phyloP scores from a whole-genome alignment of 2,797 vertebrate species.

The Ciconia nigra region DNA sequence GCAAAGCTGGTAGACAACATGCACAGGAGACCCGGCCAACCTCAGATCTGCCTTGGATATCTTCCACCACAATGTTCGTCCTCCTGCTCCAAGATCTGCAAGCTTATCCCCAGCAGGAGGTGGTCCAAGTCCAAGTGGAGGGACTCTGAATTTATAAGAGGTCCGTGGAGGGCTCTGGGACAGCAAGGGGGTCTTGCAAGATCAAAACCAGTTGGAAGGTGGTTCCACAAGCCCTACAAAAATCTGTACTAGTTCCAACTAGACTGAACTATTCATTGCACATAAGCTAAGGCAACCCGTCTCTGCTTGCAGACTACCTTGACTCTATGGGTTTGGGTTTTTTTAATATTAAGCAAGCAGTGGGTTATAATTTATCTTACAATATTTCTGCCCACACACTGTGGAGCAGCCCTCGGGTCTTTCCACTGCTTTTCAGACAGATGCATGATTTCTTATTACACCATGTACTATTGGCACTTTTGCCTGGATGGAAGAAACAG shows the following conservation, averaged over 20 bases:
- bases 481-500: background rate
- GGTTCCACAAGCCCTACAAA: background rate
- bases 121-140: background rate
- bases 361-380: background rate
- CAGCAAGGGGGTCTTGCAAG: background rate
- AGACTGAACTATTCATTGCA: background rate
- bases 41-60: background rate
- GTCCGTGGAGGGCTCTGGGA: background rate
- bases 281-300: background rate
- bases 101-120: background rate
- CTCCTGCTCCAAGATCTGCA: background rate
- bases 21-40: background rate
- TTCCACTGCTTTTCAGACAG: background rate
- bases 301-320: background rate
- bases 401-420: background rate
- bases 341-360: background rate
- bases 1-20: background rate
- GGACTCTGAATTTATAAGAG: background rate
- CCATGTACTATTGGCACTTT: background rate
- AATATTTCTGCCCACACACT: background rate
- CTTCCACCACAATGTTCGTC: background rate
- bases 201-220: background rate
- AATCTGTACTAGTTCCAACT: background rate
- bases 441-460: background rate
- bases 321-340: no score